A percentile compares a stretch with the other conserved stretches of the same genome.
phyloP scores from a whole-genome alignment of 2,797 vertebrate species.

The Xerus rutilus region DNA sequence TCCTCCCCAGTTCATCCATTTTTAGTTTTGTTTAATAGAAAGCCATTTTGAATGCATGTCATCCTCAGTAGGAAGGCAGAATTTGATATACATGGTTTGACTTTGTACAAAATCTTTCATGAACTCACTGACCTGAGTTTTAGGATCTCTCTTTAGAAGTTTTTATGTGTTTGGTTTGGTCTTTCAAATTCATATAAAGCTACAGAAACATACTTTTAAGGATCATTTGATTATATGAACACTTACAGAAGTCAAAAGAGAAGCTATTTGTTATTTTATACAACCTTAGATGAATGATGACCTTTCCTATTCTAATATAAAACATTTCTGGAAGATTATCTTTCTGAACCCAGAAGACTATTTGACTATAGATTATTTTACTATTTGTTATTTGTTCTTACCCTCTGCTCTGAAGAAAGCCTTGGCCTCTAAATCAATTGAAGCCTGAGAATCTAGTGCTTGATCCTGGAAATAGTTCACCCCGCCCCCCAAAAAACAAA shows the following conservation, averaged over 20 bases:
- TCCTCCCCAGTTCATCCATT: background rate
- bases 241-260: background rate
- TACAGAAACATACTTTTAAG: background rate
- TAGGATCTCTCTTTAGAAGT: background rate
- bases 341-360: background rate
- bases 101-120: background rate
- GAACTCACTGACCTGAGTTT: background rate
- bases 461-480: background rate
- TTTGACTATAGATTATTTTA: background rate
- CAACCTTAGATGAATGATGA: background rate
- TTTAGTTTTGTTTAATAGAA: background rate
- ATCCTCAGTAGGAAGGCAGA: background rate
- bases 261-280: background rate
- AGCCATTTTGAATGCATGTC: background rate
- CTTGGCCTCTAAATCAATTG: constrained; percentile 10
- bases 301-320: background rate
- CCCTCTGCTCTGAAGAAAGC: background rate
- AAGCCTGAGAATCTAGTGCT: constrained; percentile 1
- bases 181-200: background rate
- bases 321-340: background rate
- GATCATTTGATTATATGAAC: background rate
- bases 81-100: background rate
- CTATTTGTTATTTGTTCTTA: constrained; percentile 18
- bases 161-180: background rate
- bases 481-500: background rate